These are phyloP conservation scores for Andrena hattorfiana DNA, from an alignment of 2,888 invertebrate genomes.

Conservation along the genomic window DNA sequence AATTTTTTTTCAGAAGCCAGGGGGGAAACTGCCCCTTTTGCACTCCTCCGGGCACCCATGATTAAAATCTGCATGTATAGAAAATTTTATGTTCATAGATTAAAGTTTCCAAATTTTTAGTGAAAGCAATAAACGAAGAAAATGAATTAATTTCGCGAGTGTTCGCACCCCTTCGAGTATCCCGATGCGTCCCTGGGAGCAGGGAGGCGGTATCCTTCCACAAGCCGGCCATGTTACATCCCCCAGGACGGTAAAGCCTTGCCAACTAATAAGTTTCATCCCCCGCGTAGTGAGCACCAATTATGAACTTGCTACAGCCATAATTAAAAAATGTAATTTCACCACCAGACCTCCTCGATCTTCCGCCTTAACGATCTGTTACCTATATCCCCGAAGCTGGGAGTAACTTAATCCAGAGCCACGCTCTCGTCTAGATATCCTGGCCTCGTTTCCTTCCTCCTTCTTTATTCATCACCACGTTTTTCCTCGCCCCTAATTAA, in stretches of 20 bases:
- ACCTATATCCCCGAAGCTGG: conserved; percentile 57
- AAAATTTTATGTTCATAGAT: too few relatives aligned
- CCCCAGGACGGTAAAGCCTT: conserved; percentile 69
- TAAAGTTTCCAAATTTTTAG: too few relatives aligned
- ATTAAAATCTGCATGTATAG: too few relatives aligned
- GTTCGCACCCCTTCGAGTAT: background rate
- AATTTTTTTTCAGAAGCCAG: too few relatives aligned
- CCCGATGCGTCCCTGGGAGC: conserved; percentile 74
- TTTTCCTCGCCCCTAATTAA: conserved; percentile 1
- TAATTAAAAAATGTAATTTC: conserved; percentile 83
- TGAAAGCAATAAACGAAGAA: background rate
- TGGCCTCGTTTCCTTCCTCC: conserved; percentile 1
- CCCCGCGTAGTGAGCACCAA: conserved; percentile 84
- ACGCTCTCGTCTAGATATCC: background rate
- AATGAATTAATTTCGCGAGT: conserved; percentile 19
- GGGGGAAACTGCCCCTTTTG: too few relatives aligned
- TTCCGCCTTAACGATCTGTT: conserved; percentile 71
- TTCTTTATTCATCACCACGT: conserved; percentile 13
- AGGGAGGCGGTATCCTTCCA: conserved; percentile 70
- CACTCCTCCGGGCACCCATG: too few relatives aligned
- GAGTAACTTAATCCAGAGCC: conserved; percentile 45
- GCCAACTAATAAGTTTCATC: conserved; percentile 84
- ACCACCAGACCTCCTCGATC: conserved; percentile 73
- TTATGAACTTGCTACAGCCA: conserved; percentile 82
- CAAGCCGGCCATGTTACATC: conserved; percentile 73